A percentile compares a stretch with the other conserved stretches of the same genome.
phyloP scores from a whole-genome alignment of 1,140 invertebrate genomes.

The Aplysia californica region DNA sequence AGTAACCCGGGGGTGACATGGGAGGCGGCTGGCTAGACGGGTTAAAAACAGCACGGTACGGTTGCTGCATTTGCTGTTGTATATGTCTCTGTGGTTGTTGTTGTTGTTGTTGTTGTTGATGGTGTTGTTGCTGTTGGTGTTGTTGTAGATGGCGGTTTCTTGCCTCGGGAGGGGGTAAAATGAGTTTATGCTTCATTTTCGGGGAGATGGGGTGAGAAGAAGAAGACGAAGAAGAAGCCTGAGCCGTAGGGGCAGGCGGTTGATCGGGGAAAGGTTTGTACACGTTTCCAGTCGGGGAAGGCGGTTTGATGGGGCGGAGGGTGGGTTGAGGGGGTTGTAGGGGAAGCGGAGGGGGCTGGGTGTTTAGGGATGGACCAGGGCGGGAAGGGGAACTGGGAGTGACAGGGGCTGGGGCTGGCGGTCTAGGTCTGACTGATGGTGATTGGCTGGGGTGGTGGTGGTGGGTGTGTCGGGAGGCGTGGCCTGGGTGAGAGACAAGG shows the following conservation, averaged over 20 bases:
- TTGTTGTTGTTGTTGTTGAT: not conserved
- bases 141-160: constrained; percentile 23
- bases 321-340: not conserved
- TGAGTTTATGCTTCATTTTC: constrained; percentile 16
- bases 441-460: no score
- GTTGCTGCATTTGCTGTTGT: not conserved
- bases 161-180: constrained; percentile 28
- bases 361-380: no score
- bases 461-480: constrained; percentile 13
- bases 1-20: not conserved
- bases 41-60: not conserved
- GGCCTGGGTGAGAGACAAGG: not conserved
- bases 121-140: not conserved
- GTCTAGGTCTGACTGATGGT: no score
- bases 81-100: not conserved
- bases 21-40: not conserved
- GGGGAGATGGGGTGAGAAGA: constrained; percentile 8
- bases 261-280: constrained; percentile 14
- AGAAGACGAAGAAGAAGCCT: no score
- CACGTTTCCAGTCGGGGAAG: not conserved
- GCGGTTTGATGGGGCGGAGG: not conserved
- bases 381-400: no score
- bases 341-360: constrained; percentile 10
- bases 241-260: not conserved
- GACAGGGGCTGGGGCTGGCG: no score